Evolutionary conservation across 2,888 invertebrate genomes (phyloP).

Genomic region (Pyrgus malvae): DNA sequence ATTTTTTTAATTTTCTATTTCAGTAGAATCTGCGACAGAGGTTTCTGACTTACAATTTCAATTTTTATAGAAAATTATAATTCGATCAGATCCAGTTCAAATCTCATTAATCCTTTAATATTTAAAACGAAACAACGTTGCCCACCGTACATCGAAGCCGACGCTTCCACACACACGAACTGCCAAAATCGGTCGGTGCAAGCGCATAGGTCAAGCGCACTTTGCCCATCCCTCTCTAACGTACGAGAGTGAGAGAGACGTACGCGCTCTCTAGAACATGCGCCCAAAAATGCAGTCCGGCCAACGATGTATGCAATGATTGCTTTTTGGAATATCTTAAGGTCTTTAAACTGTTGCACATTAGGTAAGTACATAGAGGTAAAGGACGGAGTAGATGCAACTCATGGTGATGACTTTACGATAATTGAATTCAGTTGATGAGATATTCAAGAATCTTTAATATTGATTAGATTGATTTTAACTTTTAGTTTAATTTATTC

Average conservation of each 20-base stretch:
- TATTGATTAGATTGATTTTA: too few species aligned
- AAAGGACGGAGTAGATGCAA: background rate
- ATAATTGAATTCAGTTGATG: background rate
- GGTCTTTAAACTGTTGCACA: slow-evolving; percentile 25
- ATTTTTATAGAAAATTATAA: too few species aligned
- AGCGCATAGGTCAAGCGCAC: slow-evolving; percentile 67
- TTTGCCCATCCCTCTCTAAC: slow-evolving; percentile 45
- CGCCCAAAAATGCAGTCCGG: slow-evolving; percentile 60
- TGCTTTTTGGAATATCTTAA: slow-evolving; percentile 36
- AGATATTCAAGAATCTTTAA: too few species aligned
- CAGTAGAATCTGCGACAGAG: too few species aligned
- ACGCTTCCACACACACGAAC: slow-evolving; percentile 43
- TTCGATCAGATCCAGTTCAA: too few species aligned
- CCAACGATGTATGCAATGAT: slow-evolving; percentile 49
- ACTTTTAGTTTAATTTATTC: too few species aligned
- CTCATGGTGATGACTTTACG: background rate
- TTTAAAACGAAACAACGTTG: slow-evolving; percentile 4
- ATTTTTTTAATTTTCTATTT: too few species aligned
- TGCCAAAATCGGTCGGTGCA: slow-evolving; percentile 59
- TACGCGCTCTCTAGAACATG: slow-evolving; percentile 49
- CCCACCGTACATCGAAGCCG: slow-evolving; percentile 36
- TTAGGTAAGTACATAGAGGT: slow-evolving; percentile 7
- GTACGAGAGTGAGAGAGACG: slow-evolving; percentile 34
- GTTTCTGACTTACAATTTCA: too few species aligned
- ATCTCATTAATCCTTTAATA: too few species aligned